Evolutionary conservation across 2,113 vertebrate species (phyloP).

Genomic region (Copsychus sechellarum): DNA sequence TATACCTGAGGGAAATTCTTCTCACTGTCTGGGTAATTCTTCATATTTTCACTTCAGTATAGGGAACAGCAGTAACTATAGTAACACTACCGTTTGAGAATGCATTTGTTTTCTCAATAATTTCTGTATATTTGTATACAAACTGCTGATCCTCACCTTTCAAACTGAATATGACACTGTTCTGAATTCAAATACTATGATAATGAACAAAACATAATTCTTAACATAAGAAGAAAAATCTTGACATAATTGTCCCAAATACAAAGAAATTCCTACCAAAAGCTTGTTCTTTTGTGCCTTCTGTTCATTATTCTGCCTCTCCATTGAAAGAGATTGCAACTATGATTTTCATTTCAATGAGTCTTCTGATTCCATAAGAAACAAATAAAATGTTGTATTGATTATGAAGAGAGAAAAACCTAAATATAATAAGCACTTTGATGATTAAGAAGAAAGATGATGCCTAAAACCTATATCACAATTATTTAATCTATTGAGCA

Average conservation of each 20-base stretch:
- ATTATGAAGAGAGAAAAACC: not conserved
- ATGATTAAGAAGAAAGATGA: not conserved
- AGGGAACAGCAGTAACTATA: slow-evolving; percentile 39
- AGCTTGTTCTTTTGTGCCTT: not conserved
- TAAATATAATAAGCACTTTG: not conserved
- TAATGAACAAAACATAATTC: not conserved
- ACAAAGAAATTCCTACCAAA: not conserved
- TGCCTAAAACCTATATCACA: not conserved
- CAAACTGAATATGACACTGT: not conserved
- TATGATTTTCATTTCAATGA: not conserved
- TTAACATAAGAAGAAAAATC: not conserved
- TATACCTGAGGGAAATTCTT: not conserved
- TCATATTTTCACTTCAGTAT: not conserved
- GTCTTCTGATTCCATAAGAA: not conserved
- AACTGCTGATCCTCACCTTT: slow-evolving; percentile 58
- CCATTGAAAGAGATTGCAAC: not conserved
- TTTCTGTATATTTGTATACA: slow-evolving; percentile 55
- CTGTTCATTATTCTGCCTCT: not conserved
- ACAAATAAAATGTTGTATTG: not conserved
- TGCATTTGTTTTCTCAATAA: slow-evolving; percentile 36
- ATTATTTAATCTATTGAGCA: not conserved
- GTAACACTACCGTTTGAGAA: slow-evolving; percentile 42
- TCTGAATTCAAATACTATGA: slow-evolving; percentile 38
- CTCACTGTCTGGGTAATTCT: not conserved
- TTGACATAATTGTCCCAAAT: slow-evolving; percentile 13